These are phyloP conservation scores for Arctopsyche grandis DNA, from an alignment of 1,140 invertebrate genomes.

Conservation along the genomic window DNA sequence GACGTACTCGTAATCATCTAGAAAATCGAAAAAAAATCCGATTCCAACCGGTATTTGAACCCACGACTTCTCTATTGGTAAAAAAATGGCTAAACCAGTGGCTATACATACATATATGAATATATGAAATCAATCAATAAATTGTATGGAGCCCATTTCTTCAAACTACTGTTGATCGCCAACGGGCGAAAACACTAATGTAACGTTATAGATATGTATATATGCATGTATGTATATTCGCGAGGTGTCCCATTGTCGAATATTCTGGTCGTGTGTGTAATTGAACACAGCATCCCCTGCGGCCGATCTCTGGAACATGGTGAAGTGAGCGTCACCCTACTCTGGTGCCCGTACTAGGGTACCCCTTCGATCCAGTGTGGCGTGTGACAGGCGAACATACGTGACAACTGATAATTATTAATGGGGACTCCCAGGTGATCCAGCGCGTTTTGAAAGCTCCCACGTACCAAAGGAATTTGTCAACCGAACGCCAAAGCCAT, in stretches of 20 bases:
- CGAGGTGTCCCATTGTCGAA: background rate
- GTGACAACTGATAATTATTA: conserved; percentile 42
- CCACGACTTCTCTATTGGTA: no score
- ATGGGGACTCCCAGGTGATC: conserved; percentile 26
- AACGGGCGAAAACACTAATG: no score
- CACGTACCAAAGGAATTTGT: conserved; percentile 22
- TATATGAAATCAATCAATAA: no score
- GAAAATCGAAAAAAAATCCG: no score
- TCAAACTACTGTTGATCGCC: no score
- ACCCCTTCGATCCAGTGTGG: background rate
- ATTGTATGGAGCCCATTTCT: no score
- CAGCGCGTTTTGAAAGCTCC: conserved; percentile 22
- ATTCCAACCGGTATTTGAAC: no score
- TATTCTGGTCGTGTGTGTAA: conserved; percentile 30
- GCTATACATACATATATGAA: no score
- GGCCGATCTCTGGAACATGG: background rate
- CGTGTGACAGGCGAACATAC: conserved; percentile 30
- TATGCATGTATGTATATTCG: background rate
- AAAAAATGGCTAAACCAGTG: no score
- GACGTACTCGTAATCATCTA: no score
- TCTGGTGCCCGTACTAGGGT: background rate
- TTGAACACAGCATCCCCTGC: conserved; percentile 23
- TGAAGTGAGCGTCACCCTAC: background rate
- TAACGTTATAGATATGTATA: no score
- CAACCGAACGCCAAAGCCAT: background rate